Base-by-base conservation (phyloP, 2,113 vertebrate genomes). In the Peromyscus californicus region DNA sequence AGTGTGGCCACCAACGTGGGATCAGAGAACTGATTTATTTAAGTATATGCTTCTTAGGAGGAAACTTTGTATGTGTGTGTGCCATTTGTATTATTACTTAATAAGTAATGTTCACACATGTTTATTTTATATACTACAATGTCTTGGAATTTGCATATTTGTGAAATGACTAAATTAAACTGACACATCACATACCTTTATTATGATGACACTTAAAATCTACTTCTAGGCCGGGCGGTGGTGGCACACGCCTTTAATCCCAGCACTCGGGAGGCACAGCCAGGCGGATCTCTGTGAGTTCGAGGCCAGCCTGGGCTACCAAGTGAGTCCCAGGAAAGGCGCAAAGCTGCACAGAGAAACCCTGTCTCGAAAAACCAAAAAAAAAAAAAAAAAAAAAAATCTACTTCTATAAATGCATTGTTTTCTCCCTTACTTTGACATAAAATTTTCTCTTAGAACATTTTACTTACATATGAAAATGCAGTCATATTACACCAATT, bases 401-500 rank as follows among this genome's bases (percentile, higher is more conserved):
- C 80, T 90, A 63, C 36, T 85, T 78, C 21, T 67, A 59, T 33
- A 48, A 59, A 45, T 51, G 19, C 21, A 67, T n/a, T 36, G 9
- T 45, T 80, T 72, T 39, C n/a, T 54, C 80, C 72, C 17, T 48
- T 67, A 51, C n/a, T 88, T 61, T 65, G 83, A 59, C 78, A 78
- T 67, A 67, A 51, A 91, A 39, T 74, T 4, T 74, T 70, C 59
- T 94, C 88, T 82, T 29, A 36, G 24, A 90, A 76, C 24, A 84
- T 70, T 89, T 85, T 54, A 90, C 87, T 93, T 94, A 67, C 13
- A 65, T 78, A n/a, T 85, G 12, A 84, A 90, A 76, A 91, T 90
- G 1, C 7, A 86, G 29, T 31, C 19, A 29, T 3, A 7, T 39
- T 59, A 74, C 10, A 61, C 45, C 42, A 69, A 92, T 61, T 67